Conservation (phyloP, 2,797 vertebrate species). For the Peromyscus melanophrys region DNA sequence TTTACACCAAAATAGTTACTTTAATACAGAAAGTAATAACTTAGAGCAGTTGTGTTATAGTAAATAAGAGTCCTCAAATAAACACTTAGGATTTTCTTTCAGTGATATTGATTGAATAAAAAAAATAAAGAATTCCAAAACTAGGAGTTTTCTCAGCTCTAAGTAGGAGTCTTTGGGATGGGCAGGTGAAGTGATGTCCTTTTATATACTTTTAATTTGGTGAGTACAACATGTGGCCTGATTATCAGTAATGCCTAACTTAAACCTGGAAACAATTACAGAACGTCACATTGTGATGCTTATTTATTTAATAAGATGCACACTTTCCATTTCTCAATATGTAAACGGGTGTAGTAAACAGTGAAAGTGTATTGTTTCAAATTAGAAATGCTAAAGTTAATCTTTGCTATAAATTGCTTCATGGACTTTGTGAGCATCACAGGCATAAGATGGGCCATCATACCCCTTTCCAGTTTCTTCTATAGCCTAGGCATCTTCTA, state of each 20-base stretch:
- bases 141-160: neutral
- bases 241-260: neutral
- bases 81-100: neutral
- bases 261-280: neutral
- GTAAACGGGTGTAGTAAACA: neutral
- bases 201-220: neutral
- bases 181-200: neutral
- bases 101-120: neutral
- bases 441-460: neutral
- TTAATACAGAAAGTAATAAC: neutral
- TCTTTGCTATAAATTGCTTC: neutral
- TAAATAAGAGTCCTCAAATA: neutral
- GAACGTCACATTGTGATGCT: slow-evolving; percentile 1
- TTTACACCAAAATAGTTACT: neutral
- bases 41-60: neutral
- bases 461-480: neutral
- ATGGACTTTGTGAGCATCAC: neutral
- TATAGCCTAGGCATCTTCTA: neutral
- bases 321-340: neutral
- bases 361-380: neutral
- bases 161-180: neutral
- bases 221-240: neutral
- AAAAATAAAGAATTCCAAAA: slow-evolving; percentile 1
- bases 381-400: slow-evolving; percentile 25
- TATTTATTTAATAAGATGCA: neutral